Percentiles rank a stretch among this genome's conserved stretches.
Evolutionary conservation across 1,140 invertebrate genomes (phyloP).

Genomic region (Paracyclopina nana): DNA sequence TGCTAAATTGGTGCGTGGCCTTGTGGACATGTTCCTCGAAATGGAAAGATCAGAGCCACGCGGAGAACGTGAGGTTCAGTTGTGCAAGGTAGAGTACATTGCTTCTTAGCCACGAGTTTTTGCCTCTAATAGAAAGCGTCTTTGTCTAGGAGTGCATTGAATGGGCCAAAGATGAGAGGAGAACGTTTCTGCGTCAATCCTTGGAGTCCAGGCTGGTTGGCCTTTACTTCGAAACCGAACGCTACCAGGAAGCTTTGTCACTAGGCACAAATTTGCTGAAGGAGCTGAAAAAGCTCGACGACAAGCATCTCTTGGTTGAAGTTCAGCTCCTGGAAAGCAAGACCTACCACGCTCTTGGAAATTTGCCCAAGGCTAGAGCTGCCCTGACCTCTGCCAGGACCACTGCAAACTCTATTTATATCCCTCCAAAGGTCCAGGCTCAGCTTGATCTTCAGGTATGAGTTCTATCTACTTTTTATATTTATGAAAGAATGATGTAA

Average conservation of each 20-base stretch:
- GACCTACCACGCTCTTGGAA: slow-evolving; percentile 91
- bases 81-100: too few species aligned
- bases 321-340: slow-evolving; percentile 89
- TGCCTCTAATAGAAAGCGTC: too few species aligned
- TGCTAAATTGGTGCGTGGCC: slow-evolving; percentile 81
- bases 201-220: slow-evolving; percentile 80
- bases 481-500: too few species aligned
- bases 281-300: slow-evolving; percentile 96
- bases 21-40: slow-evolving; percentile 68
- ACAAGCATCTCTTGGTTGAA: slow-evolving; percentile 95
- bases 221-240: slow-evolving; percentile 78
- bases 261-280: slow-evolving; percentile 63
- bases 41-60: slow-evolving; percentile 14
- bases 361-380: slow-evolving; percentile 87
- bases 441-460: slow-evolving; percentile 78
- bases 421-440: slow-evolving; percentile 92
- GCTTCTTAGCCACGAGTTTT: slow-evolving; percentile 13
- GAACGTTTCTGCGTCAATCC: slow-evolving; percentile 89
- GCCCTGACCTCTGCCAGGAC: slow-evolving; percentile 93
- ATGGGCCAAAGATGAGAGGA: slow-evolving; percentile 93
- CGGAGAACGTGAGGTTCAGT: slow-evolving; percentile 36
- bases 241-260: slow-evolving; percentile 63
- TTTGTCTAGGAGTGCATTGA: slow-evolving; percentile 99
- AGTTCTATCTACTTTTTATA: too few species aligned
- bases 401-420: slow-evolving; percentile 97